Evolutionary conservation across 2,113 vertebrate genomes (phyloP).

Genomic region (Scolopax mira): DNA sequence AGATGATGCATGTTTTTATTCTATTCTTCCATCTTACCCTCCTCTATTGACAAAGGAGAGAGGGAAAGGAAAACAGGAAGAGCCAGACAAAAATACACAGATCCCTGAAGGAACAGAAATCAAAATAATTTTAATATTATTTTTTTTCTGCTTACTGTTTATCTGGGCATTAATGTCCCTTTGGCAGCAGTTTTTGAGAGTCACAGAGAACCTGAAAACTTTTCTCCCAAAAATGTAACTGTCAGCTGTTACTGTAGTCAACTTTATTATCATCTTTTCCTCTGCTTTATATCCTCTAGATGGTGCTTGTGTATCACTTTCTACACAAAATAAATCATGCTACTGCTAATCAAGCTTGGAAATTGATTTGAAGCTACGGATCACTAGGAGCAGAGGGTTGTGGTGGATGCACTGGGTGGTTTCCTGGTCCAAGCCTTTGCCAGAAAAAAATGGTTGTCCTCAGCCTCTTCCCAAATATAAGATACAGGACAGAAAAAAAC

Average conservation of each 20-base stretch:
- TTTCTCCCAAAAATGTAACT: not conserved
- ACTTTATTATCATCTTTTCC: not conserved
- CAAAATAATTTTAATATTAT: not conserved
- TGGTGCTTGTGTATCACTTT: slow-evolving; percentile 43
- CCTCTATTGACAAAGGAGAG: not conserved
- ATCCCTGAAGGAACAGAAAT: not conserved
- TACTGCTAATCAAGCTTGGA: not conserved
- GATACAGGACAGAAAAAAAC: not conserved
- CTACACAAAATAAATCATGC: not conserved
- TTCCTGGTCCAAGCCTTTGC: not conserved
- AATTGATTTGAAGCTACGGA: not conserved
- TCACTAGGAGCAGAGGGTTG: not conserved
- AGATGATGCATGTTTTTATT: not conserved
- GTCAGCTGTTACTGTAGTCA: not conserved
- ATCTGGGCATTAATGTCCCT: not conserved
- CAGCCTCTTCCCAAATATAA: not conserved
- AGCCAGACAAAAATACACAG: not conserved
- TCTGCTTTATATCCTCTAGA: slow-evolving; percentile 35
- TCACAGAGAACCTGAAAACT: not conserved
- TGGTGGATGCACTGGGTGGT: not conserved
- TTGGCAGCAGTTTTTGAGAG: not conserved
- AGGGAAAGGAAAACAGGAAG: not conserved
- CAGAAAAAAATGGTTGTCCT: not conserved
- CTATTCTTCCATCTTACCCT: not conserved
- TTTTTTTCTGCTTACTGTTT: not conserved